A percentile compares a stretch with the other conserved stretches of the same genome.
phyloP scores from a whole-genome alignment of 2,888 invertebrate genomes.

The Tethea ocularis region DNA sequence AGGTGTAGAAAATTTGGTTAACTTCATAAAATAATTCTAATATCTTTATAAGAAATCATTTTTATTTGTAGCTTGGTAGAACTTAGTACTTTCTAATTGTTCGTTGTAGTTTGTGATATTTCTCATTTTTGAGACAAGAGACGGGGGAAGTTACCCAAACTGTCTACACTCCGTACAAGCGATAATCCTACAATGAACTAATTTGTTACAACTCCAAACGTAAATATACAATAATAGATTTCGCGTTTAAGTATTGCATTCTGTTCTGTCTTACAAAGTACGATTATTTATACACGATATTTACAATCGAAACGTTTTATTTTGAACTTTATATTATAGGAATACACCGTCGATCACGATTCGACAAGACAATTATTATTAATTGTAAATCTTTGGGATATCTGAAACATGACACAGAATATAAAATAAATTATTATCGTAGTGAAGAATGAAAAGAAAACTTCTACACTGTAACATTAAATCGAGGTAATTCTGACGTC shows the following conservation, averaged over 20 bases:
- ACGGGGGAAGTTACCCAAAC: background rate
- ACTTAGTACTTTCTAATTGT: constrained; percentile 19
- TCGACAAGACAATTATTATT: background rate
- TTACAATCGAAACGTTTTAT: constrained; percentile 48
- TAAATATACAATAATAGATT: constrained; percentile 16
- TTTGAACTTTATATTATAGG: constrained; percentile 33
- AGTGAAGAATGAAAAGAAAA: no score
- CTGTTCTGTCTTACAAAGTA: constrained; percentile 30
- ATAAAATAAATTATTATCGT: background rate
- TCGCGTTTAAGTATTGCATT: constrained; percentile 40
- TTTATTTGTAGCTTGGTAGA: constrained; percentile 16
- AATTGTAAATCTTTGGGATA: background rate
- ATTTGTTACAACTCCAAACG: constrained; percentile 12
- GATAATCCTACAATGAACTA: constrained; percentile 12
- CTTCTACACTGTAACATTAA: no score
- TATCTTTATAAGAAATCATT: background rate
- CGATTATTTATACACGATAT: constrained; percentile 56
- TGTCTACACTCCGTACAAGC: background rate
- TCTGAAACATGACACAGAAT: background rate
- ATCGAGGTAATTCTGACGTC: no score
- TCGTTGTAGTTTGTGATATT: constrained; percentile 7
- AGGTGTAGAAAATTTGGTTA: background rate
- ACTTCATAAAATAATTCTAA: no score
- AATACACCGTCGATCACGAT: constrained; percentile 32
- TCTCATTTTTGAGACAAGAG: background rate